Evolutionary conservation across 2,888 invertebrate genomes (phyloP), one percentile per base, ranked within the genome.

Genomic region (Melikaiella ostensackeni): DNA sequence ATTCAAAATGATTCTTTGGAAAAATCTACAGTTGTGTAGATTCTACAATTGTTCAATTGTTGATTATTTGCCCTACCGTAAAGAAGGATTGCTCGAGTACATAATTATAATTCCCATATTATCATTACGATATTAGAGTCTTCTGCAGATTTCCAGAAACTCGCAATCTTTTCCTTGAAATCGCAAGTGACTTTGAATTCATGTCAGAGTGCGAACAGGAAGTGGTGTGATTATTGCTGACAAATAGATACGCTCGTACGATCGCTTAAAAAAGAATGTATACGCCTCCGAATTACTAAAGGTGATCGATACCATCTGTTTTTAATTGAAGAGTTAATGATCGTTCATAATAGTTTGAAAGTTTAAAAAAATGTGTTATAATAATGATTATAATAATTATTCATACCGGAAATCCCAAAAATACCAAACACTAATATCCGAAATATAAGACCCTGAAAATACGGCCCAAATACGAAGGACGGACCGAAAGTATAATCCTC

Each of bases 41-140:
- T 42, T 42, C 16, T 16, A 16, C 42, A 50, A 50, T 50, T 50
- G 46, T 50, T 50, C n/a, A 50, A 50, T 50, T 50, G 46, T 64
- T 21, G 27, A 66, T 33, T 30, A 27, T 70, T 19, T 46, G 11
- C 46, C 30, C 46, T 50, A 70, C 46, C 66, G 27, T 27, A 70
- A 70, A 46, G 13, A 50, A 42, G 46, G 1, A 50, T 70, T 50
- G 46, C 27, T 74, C 11, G 55, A 6, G 55, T 59, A 59, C 24
- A 74, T 38, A 74, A 74, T 59, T 59, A 42, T 59, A 35, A 59
- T 59, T 57, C 57, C n/a, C 30, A 57, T 57, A 59, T 38, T 38
- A 74, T 74, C 35, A 74, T 74, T 59, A 33, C 59, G 74, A 74
- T 74, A 59, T 59, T 59, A 57, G 38, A 57, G 57, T 74, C 74